Conservation (phyloP, 2,888 invertebrate genomes). For the Ganaspis brasiliensis region DNA sequence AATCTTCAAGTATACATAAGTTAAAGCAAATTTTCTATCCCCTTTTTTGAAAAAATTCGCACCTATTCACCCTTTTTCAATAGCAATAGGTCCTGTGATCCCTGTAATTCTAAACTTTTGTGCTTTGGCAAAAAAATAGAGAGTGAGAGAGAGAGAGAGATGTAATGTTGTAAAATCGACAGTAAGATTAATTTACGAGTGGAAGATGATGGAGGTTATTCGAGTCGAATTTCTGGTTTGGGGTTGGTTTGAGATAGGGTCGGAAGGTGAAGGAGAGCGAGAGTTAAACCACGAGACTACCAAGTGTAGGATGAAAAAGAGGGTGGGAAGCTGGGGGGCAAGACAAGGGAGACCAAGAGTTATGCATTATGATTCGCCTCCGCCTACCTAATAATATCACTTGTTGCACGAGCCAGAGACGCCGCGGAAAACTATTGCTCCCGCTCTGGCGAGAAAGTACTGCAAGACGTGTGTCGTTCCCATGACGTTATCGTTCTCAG, state of each 20-base stretch:
- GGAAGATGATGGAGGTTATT: slow-evolving; percentile 2
- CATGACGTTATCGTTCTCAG: background rate
- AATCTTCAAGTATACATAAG: too few relatives aligned
- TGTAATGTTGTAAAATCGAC: slow-evolving; percentile 10
- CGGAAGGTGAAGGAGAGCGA: slow-evolving; percentile 16
- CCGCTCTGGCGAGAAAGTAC: slow-evolving; percentile 47
- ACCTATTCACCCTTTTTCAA: too few relatives aligned
- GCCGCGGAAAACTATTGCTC: slow-evolving; percentile 57
- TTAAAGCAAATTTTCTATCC: too few relatives aligned
- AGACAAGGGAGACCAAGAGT: slow-evolving; percentile 76
- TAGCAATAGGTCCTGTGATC: too few relatives aligned
- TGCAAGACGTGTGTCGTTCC: slow-evolving; percentile 46
- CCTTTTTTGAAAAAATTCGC: too few relatives aligned
- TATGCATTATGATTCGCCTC: slow-evolving; percentile 79
- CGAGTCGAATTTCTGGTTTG: slow-evolving; percentile 8
- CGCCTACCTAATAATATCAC: slow-evolving; percentile 79
- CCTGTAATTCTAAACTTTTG: too few relatives aligned
- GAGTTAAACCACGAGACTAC: slow-evolving; percentile 34
- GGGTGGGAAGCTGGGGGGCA: slow-evolving; percentile 56
- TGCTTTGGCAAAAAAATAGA: too few relatives aligned
- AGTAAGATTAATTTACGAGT: slow-evolving; percentile 20
- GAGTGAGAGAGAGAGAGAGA: background rate
- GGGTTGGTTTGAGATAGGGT: background rate
- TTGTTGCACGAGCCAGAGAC: slow-evolving; percentile 73
- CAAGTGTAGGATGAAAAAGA: slow-evolving; percentile 3